Evolutionary conservation across 2,888 invertebrate genomes (phyloP), one percentile per base, ranked within the genome.

Genomic region (Pyrrhia umbra): DNA sequence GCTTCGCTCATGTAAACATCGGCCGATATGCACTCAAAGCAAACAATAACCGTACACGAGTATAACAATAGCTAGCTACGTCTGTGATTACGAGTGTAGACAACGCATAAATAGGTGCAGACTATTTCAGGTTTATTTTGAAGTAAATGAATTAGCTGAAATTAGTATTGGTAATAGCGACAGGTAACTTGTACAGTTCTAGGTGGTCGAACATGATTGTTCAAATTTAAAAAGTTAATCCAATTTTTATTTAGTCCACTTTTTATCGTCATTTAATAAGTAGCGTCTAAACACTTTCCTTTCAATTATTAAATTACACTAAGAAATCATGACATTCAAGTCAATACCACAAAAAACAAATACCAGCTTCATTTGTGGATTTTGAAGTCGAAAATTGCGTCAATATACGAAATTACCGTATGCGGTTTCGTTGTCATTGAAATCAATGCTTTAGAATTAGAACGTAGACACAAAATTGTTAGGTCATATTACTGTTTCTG

Each of bases 1-100:
- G 74, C 63, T 51, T 49, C 60, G 71, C 69, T 81, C 77, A 74
- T 79, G 82, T 82, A 80, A 81, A 85, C 82, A 80, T 65, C 54
- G 61, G 47, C 59, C 61, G 72, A 69, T 80, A 79, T 77, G 77
- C 68, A 45, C 69, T 76, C 60, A 58, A 75, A 76, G 60, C 76
- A 79, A 78, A 79, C 68, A 80, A 75, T 81, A 76, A 68, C 73
- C 58, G 64, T 73, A 74, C 47, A 49, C 40, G 75, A 73, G 62
- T 68, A 60, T 65, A 77, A 76, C 80, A 79, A 71, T 79, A 60
- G 63, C 45, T 61, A 46, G 25, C 58, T 56, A 72, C 57, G 54
- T 64, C 51, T 68, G 40, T 71, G 60, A 68, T 70, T 70, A 71
- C 73, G 68, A 74, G 74, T 69, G 72, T 56, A 60, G 64, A 65